Evolutionary conservation across 2,113 vertebrate species (phyloP).

Genomic region (Gavia stellata): DNA sequence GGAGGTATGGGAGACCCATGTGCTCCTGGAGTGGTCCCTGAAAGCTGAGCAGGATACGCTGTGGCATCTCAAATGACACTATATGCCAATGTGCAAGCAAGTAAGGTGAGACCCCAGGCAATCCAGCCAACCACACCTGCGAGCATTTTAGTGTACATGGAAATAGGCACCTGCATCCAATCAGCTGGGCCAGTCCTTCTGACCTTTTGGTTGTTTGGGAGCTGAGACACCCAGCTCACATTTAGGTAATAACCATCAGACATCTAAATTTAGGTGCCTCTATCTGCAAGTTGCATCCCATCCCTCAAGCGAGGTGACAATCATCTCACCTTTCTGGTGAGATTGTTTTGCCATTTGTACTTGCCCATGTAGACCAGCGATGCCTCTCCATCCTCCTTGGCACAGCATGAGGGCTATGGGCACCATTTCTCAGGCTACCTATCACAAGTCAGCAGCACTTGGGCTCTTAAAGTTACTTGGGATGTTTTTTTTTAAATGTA

Average conservation of each 20-base stretch:
- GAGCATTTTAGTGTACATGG: background rate
- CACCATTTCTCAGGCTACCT: background rate
- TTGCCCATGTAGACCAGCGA: accelerated
- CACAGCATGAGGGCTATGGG: background rate
- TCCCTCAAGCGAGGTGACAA: background rate
- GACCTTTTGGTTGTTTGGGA: background rate
- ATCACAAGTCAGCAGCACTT: background rate
- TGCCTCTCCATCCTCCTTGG: background rate
- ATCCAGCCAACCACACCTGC: background rate
- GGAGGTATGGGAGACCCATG: background rate
- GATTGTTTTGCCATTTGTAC: background rate
- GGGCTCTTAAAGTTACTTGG: background rate
- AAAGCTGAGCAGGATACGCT: background rate
- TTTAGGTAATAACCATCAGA: background rate
- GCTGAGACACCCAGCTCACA: background rate
- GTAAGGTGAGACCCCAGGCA: background rate
- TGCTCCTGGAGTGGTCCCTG: background rate
- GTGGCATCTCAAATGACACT: background rate
- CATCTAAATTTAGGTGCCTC: background rate
- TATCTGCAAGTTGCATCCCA: background rate
- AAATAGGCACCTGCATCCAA: background rate
- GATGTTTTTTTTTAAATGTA: background rate
- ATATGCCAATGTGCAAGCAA: background rate
- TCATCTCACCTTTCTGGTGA: background rate
- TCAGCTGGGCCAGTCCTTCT: background rate